Percentiles rank a stretch among this genome's conserved stretches.
These are phyloP conservation scores for Xanthia icteritia DNA, from an alignment of 2,888 invertebrate species.

Conservation along the genomic window DNA sequence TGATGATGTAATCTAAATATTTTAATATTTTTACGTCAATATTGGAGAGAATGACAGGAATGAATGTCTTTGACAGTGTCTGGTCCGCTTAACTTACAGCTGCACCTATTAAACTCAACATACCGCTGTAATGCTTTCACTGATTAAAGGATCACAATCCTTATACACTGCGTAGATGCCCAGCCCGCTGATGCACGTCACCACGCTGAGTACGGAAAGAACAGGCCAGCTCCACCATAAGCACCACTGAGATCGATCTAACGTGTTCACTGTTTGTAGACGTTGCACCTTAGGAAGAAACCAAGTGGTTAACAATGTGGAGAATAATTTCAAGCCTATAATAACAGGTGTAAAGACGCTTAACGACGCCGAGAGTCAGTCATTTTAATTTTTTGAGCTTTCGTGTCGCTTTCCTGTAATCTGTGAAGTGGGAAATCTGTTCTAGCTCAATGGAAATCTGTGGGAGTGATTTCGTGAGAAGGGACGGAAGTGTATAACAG, in stretches of 20 bases:
- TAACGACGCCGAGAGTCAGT: background rate
- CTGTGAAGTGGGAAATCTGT: no score
- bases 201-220: slow-evolving; percentile 92
- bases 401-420: no score
- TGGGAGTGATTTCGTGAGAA: no score
- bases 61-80: no score
- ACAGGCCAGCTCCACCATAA: slow-evolving; percentile 96
- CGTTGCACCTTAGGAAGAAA: slow-evolving; percentile 90
- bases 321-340: background rate
- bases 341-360: background rate
- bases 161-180: slow-evolving; percentile 96
- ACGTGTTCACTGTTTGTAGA: slow-evolving; percentile 92
- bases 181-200: slow-evolving; percentile 94
- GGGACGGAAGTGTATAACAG: no score
- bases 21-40: no score
- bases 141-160: slow-evolving; percentile 94
- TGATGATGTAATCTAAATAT: no score
- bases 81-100: no score
- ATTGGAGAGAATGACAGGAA: no score
- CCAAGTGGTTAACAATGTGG: background rate
- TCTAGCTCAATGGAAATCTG: no score
- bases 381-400: no score
- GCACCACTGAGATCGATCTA: slow-evolving; percentile 93
- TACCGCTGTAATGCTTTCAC: slow-evolving; percentile 91
- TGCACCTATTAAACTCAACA: slow-evolving; percentile 51